Conservation (phyloP, 2,113 vertebrate genomes). For the Proterorhinus semilunaris region DNA sequence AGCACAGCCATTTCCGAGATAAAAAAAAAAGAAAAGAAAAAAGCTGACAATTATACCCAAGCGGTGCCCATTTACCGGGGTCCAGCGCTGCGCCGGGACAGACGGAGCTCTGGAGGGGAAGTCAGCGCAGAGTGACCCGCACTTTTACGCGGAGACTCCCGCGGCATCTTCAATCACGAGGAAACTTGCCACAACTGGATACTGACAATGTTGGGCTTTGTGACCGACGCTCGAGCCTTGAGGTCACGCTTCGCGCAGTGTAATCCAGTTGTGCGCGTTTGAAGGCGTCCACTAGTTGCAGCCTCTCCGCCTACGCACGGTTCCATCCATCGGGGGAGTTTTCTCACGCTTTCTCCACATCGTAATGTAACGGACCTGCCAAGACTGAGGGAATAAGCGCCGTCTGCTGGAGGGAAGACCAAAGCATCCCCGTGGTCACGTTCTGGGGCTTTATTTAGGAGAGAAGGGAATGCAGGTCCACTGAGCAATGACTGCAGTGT, state of each 20-base stretch:
- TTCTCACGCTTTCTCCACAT: neutral
- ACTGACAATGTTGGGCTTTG: neutral
- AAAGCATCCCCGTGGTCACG: neutral
- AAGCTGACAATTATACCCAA: neutral
- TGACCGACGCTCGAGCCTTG: neutral
- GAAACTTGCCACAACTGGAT: neutral
- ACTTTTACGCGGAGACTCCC: slow-evolving; percentile 43
- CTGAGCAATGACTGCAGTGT: too few species aligned
- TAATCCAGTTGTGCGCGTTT: neutral
- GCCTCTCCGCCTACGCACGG: neutral
- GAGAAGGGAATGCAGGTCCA: too few species aligned
- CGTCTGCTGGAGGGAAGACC: slow-evolving; percentile 57
- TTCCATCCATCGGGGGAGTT: neutral
- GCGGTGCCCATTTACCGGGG: neutral
- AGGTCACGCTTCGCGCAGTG: neutral
- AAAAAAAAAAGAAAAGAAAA: too few species aligned
- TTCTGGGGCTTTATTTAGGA: too few species aligned
- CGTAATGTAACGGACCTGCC: neutral
- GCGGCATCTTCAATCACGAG: neutral
- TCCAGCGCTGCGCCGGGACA: slow-evolving; percentile 13
- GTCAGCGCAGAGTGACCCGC: slow-evolving; percentile 15
- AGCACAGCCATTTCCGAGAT: slow-evolving; percentile 37
- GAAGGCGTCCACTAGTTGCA: neutral
- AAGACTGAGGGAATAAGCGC: neutral
- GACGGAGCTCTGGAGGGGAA: slow-evolving; percentile 6